A percentile compares a stretch with the other conserved stretches of the same genome.
Evolutionary conservation across 2,113 vertebrate species (phyloP).

Genomic region (Bos indicus): DNA sequence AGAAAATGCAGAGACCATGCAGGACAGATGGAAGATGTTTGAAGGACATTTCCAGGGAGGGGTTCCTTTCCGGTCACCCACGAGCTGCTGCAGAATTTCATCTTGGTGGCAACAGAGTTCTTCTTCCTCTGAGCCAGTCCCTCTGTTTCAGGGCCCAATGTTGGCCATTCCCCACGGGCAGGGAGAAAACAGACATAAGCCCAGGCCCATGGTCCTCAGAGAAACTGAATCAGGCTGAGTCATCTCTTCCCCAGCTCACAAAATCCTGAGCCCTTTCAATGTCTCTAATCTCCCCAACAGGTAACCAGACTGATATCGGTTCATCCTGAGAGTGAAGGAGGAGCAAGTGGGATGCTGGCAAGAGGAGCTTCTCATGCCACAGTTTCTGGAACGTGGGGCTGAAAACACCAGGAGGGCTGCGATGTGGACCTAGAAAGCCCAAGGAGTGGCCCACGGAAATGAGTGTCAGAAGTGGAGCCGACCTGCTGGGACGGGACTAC

Average conservation of each 20-base stretch:
- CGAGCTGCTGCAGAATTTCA: not conserved
- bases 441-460: not conserved
- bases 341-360: not conserved
- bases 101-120: not conserved
- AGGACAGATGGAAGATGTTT: not conserved
- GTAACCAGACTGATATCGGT: not conserved
- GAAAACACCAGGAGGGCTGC: not conserved
- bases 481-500: not conserved
- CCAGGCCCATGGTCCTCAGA: not conserved
- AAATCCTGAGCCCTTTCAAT: not conserved
- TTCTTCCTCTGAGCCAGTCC: not conserved
- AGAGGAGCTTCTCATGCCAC: not conserved
- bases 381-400: not conserved
- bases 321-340: not conserved
- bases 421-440: not conserved
- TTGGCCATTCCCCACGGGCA: not conserved
- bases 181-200: not conserved
- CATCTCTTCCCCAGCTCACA: not conserved
- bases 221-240: not conserved
- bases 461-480: not conserved
- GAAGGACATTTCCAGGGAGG: not conserved
- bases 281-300: not conserved
- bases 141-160: not conserved
- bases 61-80: not conserved
- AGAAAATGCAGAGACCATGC: not conserved